Conservation (phyloP, 2,797 vertebrate species). For the Spinibarbus caldwelli region DNA sequence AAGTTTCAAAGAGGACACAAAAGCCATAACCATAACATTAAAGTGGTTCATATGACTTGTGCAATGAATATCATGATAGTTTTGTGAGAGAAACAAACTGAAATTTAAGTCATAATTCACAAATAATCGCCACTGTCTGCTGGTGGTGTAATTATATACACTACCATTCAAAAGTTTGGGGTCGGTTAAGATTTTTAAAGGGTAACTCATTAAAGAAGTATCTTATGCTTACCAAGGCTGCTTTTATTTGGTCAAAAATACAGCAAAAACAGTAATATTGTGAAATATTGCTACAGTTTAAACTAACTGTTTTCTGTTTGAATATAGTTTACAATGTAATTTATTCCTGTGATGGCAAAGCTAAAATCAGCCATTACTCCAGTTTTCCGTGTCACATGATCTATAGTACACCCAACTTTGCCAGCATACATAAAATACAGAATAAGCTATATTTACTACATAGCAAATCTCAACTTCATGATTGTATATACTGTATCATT, state of each 20-base stretch:
- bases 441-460: too few species aligned
- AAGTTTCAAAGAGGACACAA: neutral
- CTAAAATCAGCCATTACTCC: too few species aligned
- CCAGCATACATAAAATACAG: neutral
- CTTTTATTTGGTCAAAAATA: neutral
- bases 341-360: too few species aligned
- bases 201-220: neutral
- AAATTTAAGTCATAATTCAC: neutral
- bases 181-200: too few species aligned
- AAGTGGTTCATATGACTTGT: neutral
- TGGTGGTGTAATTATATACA: neutral
- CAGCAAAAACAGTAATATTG: too few species aligned
- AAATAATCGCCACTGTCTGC: neutral
- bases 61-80: neutral
- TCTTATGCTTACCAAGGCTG: neutral
- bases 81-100: neutral
- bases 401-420: neutral
- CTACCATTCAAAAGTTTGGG: too few species aligned
- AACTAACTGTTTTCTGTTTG: too few species aligned
- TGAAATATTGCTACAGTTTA: too few species aligned
- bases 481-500: neutral
- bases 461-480: too few species aligned
- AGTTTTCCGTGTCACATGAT: neutral
- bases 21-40: neutral
- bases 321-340: too few species aligned